Percentiles rank a stretch among this genome's conserved stretches.
These are phyloP conservation scores for Nyctalus aviator DNA, from an alignment of 2,797 vertebrate species.

Conservation along the genomic window DNA sequence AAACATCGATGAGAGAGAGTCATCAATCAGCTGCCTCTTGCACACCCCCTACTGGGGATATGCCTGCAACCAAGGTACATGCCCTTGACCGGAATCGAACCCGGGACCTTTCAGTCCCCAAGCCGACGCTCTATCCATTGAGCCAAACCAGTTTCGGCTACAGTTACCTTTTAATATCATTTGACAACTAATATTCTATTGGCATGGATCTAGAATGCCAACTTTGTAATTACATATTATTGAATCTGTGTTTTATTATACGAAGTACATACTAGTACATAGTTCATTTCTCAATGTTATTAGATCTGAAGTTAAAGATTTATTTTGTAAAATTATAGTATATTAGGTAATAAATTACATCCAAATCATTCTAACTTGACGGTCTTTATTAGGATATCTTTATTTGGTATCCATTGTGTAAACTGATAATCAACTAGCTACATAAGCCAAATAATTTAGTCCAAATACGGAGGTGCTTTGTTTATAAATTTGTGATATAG, in stretches of 20 bases:
- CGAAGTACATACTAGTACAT: neutral
- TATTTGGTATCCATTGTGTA: slow-evolving; percentile 37
- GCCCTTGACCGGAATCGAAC: too few relatives aligned
- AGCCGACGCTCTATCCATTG: too few relatives aligned
- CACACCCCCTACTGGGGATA: too few relatives aligned
- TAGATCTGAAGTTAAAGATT: slow-evolving; percentile 51
- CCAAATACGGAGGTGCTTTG: neutral
- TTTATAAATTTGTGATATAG: slow-evolving; percentile 13
- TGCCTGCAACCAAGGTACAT: too few relatives aligned
- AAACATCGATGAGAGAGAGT: too few relatives aligned
- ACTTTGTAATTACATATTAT: slow-evolving; percentile 54
- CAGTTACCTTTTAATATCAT: slow-evolving; percentile 31
- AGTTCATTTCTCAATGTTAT: neutral
- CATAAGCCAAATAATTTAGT: slow-evolving; percentile 46
- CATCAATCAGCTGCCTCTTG: too few relatives aligned
- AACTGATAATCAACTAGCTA: slow-evolving; percentile 42
- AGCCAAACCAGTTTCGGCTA: too few relatives aligned
- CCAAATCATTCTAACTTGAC: slow-evolving; percentile 36
- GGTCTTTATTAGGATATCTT: slow-evolving; percentile 14
- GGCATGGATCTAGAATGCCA: slow-evolving; percentile 26
- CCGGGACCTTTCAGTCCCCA: too few relatives aligned
- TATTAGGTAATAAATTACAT: slow-evolving; percentile 24
- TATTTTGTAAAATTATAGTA: slow-evolving; percentile 53
- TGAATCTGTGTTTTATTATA: slow-evolving; percentile 29
- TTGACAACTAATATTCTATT: slow-evolving; percentile 26